Evolutionary conservation across 2,888 invertebrate species (phyloP), one percentile per base, ranked within the genome.

Genomic region (Anagyrus pseudococci): DNA sequence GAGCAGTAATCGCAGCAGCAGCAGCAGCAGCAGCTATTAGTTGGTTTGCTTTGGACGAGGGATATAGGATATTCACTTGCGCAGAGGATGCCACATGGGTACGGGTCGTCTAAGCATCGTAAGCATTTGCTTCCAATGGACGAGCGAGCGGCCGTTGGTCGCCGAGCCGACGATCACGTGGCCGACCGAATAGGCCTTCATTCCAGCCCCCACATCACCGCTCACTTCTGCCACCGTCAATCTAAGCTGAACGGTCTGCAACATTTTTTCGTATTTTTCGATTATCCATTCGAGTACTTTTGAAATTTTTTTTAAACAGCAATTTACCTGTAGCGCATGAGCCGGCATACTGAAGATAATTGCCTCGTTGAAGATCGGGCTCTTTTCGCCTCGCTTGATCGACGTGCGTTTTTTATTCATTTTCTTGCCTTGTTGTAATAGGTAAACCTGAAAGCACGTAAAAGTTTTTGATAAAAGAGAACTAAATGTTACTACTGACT

Each of bases 51-150:
- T 15, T 43, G n/a, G 6, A 6, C 17, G n/a, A 43, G 15, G 43
- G 17, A 43, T 6, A 17, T 10, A 15, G n/a, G n/a, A 17, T 13
- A 15, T 6, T 74, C 68, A 79, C 70, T 79, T 85, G 71, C 90
- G 82, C 46, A 93, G 82, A 37, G 89, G 87, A 80, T 93, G 93
- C 92, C 93, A 93, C 92, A 92, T 92, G 33, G 91, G 90, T 8
- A 92, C 88, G 0, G 92, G 92, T 76, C 91, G 92, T 67, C 92
- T 85, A 48, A 91, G 83, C 19, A 91, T 89, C 37, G 89, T 85
- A 76, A 93, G 84, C 92, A 93, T 93, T 82, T 92, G 92, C 75
- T 90, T 89, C 92, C 92, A 93, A 75, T 93, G 93, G 23, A 88
- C 86, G 55, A 90, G 77, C 1, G 91, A 87, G 73, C 89, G 86